Base-by-base conservation (phyloP, 2,888 invertebrate genomes). In the Lacanobia wlatinum region DNA sequence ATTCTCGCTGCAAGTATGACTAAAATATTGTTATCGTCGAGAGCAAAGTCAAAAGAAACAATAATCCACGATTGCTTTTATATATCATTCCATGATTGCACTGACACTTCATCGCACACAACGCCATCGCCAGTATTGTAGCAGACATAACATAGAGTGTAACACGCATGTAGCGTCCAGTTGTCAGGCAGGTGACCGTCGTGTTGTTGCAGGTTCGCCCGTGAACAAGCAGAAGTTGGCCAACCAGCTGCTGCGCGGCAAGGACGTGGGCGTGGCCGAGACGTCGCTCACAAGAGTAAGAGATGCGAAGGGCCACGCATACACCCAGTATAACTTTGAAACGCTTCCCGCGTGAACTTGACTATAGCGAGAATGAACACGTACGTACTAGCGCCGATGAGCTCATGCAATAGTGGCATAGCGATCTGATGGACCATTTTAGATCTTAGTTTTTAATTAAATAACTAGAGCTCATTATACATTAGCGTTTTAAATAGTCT, bases 191-290 rank as follows among this genome's bases (percentile, higher is more conserved):
- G 93, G 93, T 91, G 90, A 92, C 76, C 71, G 80, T 75, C 82
- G 74, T 90, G 74, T 78, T 73, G 87, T 94, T 96, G 65, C 97
- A 98, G 98, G 98, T 93, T 97, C 98, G 84, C 98, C 98, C 84
- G 97, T 98, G 96, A 98, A 98, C 96, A 97, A 97, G 96, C 97
- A 97, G 96, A 98, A 98, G 96, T 96, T 98, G 96, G 98, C 97
- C 93, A 98, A 98, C 94, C 97, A 97, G 94, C 95, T 97, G 96
- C 97, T 97, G 94, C 97, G 97, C 89, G 97, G 97, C 93, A 92
- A 92, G 84, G 97, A 97, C 96, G 96, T 96, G 91, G 96, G 96
- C 90, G 97, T 97, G 88, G 98, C 98, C 93, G 98, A 98, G 96
- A 98, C 98, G 82, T 97, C 98, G 88, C 97, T 98, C 92, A 98